Conservation (phyloP, 1,140 invertebrate species). For the Eufriesea mexicana region DNA sequence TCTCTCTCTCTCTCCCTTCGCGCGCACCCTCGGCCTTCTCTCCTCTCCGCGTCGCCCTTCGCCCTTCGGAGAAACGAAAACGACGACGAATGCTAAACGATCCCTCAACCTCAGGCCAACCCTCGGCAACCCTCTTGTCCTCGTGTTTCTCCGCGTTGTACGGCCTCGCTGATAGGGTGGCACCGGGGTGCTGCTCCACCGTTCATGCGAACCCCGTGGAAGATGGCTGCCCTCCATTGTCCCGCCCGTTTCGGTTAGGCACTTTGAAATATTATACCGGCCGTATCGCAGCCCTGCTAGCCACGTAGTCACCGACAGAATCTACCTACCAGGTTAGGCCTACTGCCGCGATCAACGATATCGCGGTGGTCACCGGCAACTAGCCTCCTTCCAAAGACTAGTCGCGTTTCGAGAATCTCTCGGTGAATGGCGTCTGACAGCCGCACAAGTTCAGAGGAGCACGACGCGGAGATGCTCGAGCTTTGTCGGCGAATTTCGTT, state of each 20-base stretch:
- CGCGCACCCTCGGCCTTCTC: constrained; percentile 40
- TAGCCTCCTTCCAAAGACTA: too few relatives aligned
- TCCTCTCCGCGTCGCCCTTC: constrained; percentile 31
- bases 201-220: constrained; percentile 68
- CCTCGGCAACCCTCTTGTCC: constrained; percentile 71
- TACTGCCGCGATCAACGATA: constrained; percentile 33
- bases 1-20: constrained; percentile 17
- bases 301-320: constrained; percentile 16
- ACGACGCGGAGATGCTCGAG: background rate
- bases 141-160: constrained; percentile 67
- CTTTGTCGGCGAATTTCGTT: constrained; percentile 65
- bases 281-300: constrained; percentile 70
- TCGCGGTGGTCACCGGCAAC: background rate
- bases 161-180: constrained; percentile 71
- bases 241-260: constrained; percentile 66
- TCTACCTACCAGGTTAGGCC: constrained; percentile 29
- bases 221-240: constrained; percentile 75
- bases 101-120: constrained; percentile 71
- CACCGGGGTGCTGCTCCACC: constrained; percentile 50
- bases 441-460: background rate
- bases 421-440: too few relatives aligned
- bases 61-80: constrained; percentile 63
- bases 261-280: constrained; percentile 78
- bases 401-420: too few relatives aligned
- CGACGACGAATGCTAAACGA: constrained; percentile 73